phyloP scores from a whole-genome alignment of 2,888 invertebrate genomes.

The Caenorhabditis imperialis region DNA sequence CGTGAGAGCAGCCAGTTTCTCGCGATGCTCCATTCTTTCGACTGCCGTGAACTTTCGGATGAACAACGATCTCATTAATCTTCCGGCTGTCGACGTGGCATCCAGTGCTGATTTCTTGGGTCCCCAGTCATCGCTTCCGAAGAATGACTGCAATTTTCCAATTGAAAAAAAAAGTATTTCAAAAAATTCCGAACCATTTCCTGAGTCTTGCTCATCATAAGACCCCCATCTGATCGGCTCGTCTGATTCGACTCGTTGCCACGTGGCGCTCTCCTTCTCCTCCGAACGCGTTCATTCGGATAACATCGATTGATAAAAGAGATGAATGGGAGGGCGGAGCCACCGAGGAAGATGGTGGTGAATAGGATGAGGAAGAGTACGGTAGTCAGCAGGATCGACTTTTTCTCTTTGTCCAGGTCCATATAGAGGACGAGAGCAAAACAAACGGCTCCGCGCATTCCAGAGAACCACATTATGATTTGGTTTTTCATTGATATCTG shows the following conservation, averaged over 20 bases:
- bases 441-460: conserved; percentile 95
- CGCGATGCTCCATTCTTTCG: conserved; percentile 61
- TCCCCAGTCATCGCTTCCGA: conserved; percentile 64
- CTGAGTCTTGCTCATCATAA: conserved; percentile 90
- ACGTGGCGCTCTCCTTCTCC: conserved; percentile 36
- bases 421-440: conserved; percentile 96
- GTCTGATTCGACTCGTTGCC: conserved; percentile 24
- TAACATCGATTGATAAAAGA: conserved; percentile 81
- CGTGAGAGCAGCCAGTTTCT: conserved; percentile 60
- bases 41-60: conserved; percentile 71
- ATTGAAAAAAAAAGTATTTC: not conserved
- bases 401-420: conserved; percentile 89
- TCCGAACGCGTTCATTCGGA: conserved; percentile 53
- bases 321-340: conserved; percentile 95
- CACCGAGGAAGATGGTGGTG: conserved; percentile 94
- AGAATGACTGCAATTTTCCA: conserved; percentile 56
- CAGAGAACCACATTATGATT: conserved; percentile 95
- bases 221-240: no score
- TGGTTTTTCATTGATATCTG: conserved; percentile 98
- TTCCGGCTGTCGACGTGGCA: conserved; percentile 50
- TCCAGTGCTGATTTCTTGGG: conserved; percentile 51
- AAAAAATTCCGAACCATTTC: conserved; percentile 85
- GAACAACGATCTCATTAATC: conserved; percentile 67
- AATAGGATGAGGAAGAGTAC: conserved; percentile 97
- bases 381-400: conserved; percentile 96